Percentiles rank a stretch among this genome's conserved stretches.
Conservation (phyloP, 2,888 invertebrate genomes). For the Cephus spinipes region DNA sequence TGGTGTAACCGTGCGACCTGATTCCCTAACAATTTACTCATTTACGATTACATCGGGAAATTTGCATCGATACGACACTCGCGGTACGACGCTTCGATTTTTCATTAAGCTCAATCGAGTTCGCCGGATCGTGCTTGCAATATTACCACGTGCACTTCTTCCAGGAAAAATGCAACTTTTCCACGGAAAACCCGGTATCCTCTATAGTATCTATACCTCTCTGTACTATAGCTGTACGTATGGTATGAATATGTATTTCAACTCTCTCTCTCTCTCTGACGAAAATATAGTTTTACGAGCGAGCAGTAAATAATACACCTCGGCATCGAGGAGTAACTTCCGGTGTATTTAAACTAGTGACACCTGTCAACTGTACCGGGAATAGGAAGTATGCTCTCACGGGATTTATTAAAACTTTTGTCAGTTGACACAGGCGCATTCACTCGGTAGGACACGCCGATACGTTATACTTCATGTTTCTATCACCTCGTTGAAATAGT, state of each 20-base stretch:
- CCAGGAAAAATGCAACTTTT: too few relatives aligned
- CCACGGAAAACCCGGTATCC: background rate
- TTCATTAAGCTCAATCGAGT: background rate
- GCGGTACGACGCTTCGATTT: background rate
- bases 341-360: slow-evolving; percentile 37
- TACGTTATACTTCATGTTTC: background rate
- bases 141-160: background rate
- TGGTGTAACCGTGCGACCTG: background rate
- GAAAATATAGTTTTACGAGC: slow-evolving; percentile 14
- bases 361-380: slow-evolving; percentile 37
- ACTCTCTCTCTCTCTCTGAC: background rate
- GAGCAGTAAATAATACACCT: slow-evolving; percentile 35
- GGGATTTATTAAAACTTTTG: slow-evolving; percentile 42
- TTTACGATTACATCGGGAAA: background rate
- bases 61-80: background rate
- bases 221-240: background rate
- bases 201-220: background rate
- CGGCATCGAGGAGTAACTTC: slow-evolving; percentile 28
- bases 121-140: background rate
- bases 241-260: background rate
- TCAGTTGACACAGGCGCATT: slow-evolving; percentile 11
- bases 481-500: background rate
- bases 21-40: background rate
- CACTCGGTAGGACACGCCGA: background rate
- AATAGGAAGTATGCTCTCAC: slow-evolving; percentile 37